phyloP scores from a whole-genome alignment of 2,888 invertebrate genomes.

The Dysmachus trigonus region DNA sequence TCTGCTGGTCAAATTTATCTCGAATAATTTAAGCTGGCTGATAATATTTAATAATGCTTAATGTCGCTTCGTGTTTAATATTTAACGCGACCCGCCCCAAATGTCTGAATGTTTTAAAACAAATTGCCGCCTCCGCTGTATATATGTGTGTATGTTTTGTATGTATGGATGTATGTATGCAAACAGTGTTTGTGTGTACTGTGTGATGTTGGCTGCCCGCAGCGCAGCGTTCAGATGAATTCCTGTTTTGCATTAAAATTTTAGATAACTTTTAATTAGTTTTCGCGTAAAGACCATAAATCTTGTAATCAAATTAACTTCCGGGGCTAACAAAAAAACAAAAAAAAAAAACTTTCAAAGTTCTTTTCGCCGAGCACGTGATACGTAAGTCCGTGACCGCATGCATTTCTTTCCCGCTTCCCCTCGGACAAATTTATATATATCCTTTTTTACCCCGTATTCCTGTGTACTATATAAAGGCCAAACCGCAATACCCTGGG shows the following conservation, averaged over 20 bases:
- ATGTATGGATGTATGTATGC: not conserved
- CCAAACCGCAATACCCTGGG: not conserved
- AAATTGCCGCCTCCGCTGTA: not conserved
- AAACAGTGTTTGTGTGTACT: not conserved
- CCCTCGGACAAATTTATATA: not conserved
- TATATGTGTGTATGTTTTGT: not conserved
- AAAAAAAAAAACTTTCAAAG: not conserved
- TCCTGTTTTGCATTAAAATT: conserved; percentile 29
- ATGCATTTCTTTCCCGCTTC: not conserved
- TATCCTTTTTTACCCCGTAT: not conserved
- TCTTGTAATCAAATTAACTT: conserved; percentile 36
- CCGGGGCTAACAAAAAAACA: not conserved
- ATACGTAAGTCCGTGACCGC: not conserved
- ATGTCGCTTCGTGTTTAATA: conserved; percentile 20
- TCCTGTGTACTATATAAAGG: not conserved
- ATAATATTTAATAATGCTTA: conserved; percentile 32
- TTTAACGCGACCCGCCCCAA: conserved; percentile 1
- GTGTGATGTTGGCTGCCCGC: not conserved
- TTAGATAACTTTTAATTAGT: conserved; percentile 37
- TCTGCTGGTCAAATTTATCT: conserved; percentile 29
- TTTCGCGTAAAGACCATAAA: conserved; percentile 15
- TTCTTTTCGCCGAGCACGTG: not conserved
- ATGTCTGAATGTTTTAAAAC: not conserved
- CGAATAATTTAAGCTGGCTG: conserved; percentile 16
- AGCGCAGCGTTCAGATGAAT: not conserved